These are phyloP conservation scores for Oxyteleia sp. DNA, from an alignment of 2,888 invertebrate genomes.

Conservation along the genomic window DNA sequence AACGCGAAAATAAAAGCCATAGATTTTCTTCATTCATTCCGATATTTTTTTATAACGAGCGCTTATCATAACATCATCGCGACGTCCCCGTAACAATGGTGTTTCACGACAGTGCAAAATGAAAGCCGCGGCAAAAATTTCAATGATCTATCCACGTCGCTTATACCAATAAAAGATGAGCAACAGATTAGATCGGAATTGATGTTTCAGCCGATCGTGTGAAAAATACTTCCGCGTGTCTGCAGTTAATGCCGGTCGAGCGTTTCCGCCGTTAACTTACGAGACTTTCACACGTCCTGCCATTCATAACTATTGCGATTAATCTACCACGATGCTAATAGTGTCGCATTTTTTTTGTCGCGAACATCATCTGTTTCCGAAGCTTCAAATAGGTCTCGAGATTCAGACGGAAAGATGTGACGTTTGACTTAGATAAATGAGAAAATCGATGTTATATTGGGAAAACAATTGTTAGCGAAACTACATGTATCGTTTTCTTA, in stretches of 20 bases:
- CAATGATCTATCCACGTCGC: slow-evolving; percentile 36
- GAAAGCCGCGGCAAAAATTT: slow-evolving; percentile 51
- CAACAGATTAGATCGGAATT: slow-evolving; percentile 62
- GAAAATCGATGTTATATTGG: no score
- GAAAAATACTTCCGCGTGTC: slow-evolving; percentile 66
- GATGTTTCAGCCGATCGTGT: slow-evolving; percentile 63
- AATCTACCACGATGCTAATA: slow-evolving; percentile 36
- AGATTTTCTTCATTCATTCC: slow-evolving; percentile 9
- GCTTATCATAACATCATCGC: slow-evolving; percentile 43
- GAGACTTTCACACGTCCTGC: slow-evolving; percentile 70
- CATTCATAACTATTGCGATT: slow-evolving; percentile 55
- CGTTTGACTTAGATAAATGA: no score
- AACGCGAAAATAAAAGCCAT: slow-evolving; percentile 16
- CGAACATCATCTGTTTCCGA: background rate
- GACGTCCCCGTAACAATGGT: slow-evolving; percentile 42
- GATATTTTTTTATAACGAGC: slow-evolving; percentile 34
- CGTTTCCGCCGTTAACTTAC: slow-evolving; percentile 55
- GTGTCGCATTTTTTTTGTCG: slow-evolving; percentile 16
- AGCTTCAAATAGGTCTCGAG: no score
- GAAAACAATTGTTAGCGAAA: no score
- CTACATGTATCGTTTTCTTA: no score
- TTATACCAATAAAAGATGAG: slow-evolving; percentile 52
- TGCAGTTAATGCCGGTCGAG: slow-evolving; percentile 31
- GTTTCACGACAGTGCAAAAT: slow-evolving; percentile 20
- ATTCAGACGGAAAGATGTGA: no score